Evolutionary conservation across 2,888 invertebrate species (phyloP), one percentile per base, ranked within the genome.

Genomic region (Caenorhabditis angaria): DNA sequence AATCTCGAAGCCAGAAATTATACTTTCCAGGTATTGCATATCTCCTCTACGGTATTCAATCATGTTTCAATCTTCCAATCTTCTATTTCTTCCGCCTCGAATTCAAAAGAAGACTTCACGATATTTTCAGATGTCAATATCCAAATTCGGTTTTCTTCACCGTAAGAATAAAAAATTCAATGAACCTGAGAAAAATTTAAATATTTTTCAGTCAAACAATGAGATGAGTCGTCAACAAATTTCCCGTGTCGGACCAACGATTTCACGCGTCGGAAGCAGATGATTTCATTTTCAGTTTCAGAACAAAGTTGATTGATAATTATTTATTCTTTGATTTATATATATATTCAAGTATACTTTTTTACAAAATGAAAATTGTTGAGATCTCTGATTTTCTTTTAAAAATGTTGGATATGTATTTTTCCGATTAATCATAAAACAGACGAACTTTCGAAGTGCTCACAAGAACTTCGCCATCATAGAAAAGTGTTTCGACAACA

Each of bases 401-500:
- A n/a, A n/a, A 28, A 32, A 41, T 18, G 14, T 12, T 18, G 18
- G 41, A 41, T 41, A 41, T 41, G 41, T 41, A 12, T 14, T 18
- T 3, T 14, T 18, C 18, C 18, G 5, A 5, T 91, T 91, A 97
- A 61, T 97, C 92, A 87, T 99, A 99, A 90, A 93, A 97, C 56
- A 99, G 91, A 71, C 97, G 92, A 69, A 99, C 95, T 89, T 92
- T 92, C 22, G 97, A 99, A 57, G 94, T 96, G 72, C 94, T 94
- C 80, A 99, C 94, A 82, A 95, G 91, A 59, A 95, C 91, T 86
- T 96, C 94, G 82, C 94, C 95, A 88, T 99, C 97, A 88, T 92
- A 97, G 90, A 97, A 97, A 88, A 94, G 94, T 0, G 96, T 97
- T 90, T 97, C 96, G 81, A 97, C 95, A 28, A 96, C 93, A 61